These are phyloP conservation scores for Parnassius smintheus DNA, from an alignment of 2,888 invertebrate species.

Conservation along the genomic window DNA sequence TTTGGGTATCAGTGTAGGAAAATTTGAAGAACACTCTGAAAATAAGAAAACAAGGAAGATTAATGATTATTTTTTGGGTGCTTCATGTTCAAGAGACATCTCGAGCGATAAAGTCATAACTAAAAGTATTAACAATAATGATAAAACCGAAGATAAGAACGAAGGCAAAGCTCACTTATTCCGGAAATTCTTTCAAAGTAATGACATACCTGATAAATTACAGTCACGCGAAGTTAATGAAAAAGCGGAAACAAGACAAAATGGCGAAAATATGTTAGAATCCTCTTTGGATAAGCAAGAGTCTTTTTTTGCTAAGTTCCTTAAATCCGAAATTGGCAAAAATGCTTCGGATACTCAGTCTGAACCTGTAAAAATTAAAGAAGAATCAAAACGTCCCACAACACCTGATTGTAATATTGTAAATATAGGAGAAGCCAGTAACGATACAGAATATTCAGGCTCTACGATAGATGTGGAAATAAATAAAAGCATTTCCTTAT, in stretches of 20 bases:
- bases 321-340: slow-evolving; percentile 40
- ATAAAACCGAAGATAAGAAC: slow-evolving; percentile 34
- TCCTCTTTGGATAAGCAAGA: slow-evolving; percentile 61
- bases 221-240: slow-evolving; percentile 30
- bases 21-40: slow-evolving; percentile 84
- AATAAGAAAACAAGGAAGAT: slow-evolving; percentile 79
- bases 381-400: slow-evolving; percentile 36
- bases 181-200: slow-evolving; percentile 49
- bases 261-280: slow-evolving; percentile 35
- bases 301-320: slow-evolving; percentile 72
- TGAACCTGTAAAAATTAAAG: neutral
- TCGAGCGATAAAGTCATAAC: slow-evolving; percentile 32
- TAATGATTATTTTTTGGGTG: slow-evolving; percentile 78
- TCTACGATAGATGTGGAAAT: slow-evolving; percentile 75
- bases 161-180: slow-evolving; percentile 57
- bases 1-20: slow-evolving; percentile 89
- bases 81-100: slow-evolving; percentile 52
- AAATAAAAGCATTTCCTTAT: slow-evolving; percentile 69
- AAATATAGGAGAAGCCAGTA: slow-evolving; percentile 59
- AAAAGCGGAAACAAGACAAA: slow-evolving; percentile 29
- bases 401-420: slow-evolving; percentile 53
- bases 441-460: slow-evolving; percentile 64
- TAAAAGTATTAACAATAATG: slow-evolving; percentile 11
- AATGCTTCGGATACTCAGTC: neutral
- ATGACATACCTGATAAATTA: neutral